These are phyloP conservation scores for Lomographa bimaculata DNA, from an alignment of 2,888 invertebrate species.

Conservation along the genomic window DNA sequence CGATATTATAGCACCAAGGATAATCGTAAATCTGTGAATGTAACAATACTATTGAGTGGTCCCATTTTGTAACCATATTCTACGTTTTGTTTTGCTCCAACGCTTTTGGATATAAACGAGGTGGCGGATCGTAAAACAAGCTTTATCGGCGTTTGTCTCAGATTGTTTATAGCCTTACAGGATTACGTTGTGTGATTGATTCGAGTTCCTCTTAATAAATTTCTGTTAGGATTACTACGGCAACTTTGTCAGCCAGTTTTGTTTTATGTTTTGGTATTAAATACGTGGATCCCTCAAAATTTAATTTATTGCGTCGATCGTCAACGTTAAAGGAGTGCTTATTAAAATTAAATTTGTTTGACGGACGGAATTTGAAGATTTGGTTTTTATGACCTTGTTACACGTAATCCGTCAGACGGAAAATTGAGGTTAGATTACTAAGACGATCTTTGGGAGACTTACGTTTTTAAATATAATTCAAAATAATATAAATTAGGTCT, in stretches of 20 bases:
- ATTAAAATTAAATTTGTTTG: conserved; percentile 60
- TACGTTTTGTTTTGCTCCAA: conserved; percentile 60
- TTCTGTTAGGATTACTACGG: conserved; percentile 53
- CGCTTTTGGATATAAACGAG: conserved; percentile 68
- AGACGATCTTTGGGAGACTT: conserved; percentile 16
- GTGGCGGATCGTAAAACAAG: conserved; percentile 75
- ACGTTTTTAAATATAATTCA: conserved; percentile 1
- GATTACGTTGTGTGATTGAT: conserved; percentile 79
- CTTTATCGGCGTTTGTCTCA: conserved; percentile 68
- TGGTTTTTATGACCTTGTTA: conserved; percentile 41
- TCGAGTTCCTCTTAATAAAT: conserved; percentile 68
- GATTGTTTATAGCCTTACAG: conserved; percentile 73
- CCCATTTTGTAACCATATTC: conserved; percentile 63
- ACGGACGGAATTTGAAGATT: conserved; percentile 40
- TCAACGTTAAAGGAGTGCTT: conserved; percentile 52
- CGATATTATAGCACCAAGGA: conserved; percentile 51
- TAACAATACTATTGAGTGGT: conserved; percentile 60
- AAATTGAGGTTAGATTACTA: conserved; percentile 35
- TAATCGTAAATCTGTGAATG: conserved; percentile 64
- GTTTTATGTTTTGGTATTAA: conserved; percentile 62
- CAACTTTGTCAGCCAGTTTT: conserved; percentile 57
- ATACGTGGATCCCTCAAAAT: conserved; percentile 45
- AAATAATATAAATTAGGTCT: neutral
- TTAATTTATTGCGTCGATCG: conserved; percentile 55
- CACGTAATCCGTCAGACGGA: conserved; percentile 25